Base-by-base conservation (phyloP, 2,888 invertebrate species). In the Sthenelais limicola region DNA sequence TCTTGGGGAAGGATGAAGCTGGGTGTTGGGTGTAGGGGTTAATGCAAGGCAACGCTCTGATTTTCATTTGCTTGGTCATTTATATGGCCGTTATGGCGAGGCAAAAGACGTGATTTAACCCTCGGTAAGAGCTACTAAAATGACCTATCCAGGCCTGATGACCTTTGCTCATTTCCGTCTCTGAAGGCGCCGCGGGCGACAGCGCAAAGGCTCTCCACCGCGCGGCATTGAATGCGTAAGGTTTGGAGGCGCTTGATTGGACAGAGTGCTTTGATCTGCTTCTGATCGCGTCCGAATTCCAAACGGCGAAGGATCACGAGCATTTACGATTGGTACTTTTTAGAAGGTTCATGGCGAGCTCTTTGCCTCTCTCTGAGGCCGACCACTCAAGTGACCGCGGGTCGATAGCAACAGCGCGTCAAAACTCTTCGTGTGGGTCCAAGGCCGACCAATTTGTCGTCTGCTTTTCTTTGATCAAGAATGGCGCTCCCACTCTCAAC, bases 401-500 rank as follows among this genome's bases (percentile, higher is more conserved):
- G 62, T 62, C 62, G 62, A 62, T 62, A 38, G 9, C 62, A 24
- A 26, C 62, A 35, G 18, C 7, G 56, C 56, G n/a, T n/a, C n/a
- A n/a, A n/a, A n/a, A n/a, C n/a, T n/a, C n/a, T n/a, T 56, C 56
- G 18, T 32, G 18, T 33, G 21, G 62, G 62, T 35, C 38, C n/a
- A 43, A 35, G 62, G 21, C 62, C 62, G n/a, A 32, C 28, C 54
- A 5, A 62, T 62, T 62, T 62, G 62, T 62, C 62, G 62, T 62
- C 62, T 38, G 62, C 62, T 62, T 3, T n/a, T 24, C 62, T 62
- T 62, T 62, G 62, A 62, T 62, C 62, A 26, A 9, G 38, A 9
- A 35, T 62, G 24, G 35, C 43, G 18, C 9, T 62, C 24, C 62
- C 62, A 35, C 24, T 43, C 26, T 21, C 24, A 38, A 62, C 38